phyloP scores from a whole-genome alignment of 2,797 vertebrate genomes.

The Scarus forsteni region DNA sequence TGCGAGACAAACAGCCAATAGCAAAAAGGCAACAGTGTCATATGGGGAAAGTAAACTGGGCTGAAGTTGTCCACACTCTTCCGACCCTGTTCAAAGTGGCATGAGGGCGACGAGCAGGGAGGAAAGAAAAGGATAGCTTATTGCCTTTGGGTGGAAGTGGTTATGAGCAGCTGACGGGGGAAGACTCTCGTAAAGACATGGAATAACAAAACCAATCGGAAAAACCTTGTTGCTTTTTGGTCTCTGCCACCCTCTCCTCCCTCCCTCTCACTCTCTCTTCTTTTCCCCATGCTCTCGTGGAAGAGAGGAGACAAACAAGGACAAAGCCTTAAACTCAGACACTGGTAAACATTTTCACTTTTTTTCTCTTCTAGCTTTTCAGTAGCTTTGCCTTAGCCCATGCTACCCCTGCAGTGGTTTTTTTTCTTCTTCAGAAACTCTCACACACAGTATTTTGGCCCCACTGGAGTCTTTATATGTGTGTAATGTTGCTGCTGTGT shows the following conservation, averaged over 20 bases:
- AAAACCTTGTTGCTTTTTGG: conserved; percentile 37
- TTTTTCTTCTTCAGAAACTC: conserved; percentile 15
- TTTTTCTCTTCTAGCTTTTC: conserved; percentile 28
- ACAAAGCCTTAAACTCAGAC: conserved; percentile 79
- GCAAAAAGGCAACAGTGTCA: conserved; percentile 40
- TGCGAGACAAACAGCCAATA: conserved; percentile 57
- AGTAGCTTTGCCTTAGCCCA: conserved; percentile 21
- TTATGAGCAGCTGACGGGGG: conserved; percentile 40
- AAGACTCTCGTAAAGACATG: conserved; percentile 18
- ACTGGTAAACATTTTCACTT: conserved; percentile 73
- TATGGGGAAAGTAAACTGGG: conserved; percentile 50
- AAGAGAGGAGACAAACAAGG: conserved; percentile 78
- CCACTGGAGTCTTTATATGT: conserved; percentile 48
- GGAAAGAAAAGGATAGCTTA: conserved; percentile 27
- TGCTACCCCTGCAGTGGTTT: conserved; percentile 10
- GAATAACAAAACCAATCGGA: conserved; percentile 35
- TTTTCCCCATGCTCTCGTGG: conserved; percentile 60
- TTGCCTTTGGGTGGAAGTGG: conserved; percentile 15
- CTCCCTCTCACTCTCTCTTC: conserved; percentile 48
- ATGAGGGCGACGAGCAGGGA: conserved; percentile 34
- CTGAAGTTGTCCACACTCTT: conserved; percentile 38
- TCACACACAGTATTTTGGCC: conserved; percentile 25
- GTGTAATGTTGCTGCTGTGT: conserved; percentile 52
- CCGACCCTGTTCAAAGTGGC: conserved; percentile 34
- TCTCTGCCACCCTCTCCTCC: conserved; percentile 27